Base-by-base conservation (phyloP, 1,140 invertebrate genomes). In the Drosophila burlai region DNA sequence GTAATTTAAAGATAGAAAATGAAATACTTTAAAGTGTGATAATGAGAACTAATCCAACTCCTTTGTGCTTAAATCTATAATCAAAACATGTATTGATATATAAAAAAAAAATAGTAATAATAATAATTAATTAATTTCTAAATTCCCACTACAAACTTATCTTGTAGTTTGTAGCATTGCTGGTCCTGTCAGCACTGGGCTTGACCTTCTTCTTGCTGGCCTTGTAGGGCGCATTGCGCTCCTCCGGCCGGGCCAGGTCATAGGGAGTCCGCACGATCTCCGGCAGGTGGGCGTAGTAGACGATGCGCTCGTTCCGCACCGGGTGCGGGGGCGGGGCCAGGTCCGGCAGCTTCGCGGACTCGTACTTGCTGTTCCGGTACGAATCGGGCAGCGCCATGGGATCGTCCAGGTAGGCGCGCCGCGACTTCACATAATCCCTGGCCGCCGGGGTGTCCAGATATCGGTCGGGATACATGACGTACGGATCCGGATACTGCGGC, bases 251-350 rank as follows among this genome's bases (percentile, higher is more conserved):
- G 6, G 45, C 26, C 36, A 50, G 24, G 10, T 92, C 92, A 16
- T 93, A 91, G 2, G 93, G 92, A 9, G 83, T 92, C 38, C 93
- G 83, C 1, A 93, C 91, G 40, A 94, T 91, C 80, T 94, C 94
- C 4, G 94, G 94, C 11, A 94, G 77, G 68, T 93, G 93, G 38
- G 94, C 94, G 62, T 94, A 94, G 68, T 94, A 94, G 21, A 94
- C 93, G 18, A 94, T 82, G 7, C 92, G 83, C 55, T 93, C 92
- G 52, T 85, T 82, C 1, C 92, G 66, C 6, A 76, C 38, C 13
- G 79, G 66, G 18, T 61, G 34, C 9, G 34, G 29, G 5, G 34
- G 29, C 5, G 64, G 31, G 4, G 64, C 24, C 18, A 82, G 54
- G 0, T 81, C 82, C 0, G 87, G 76, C 24, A 80, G 63, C 57